These are phyloP conservation scores for Uloborus plumipes DNA, from an alignment of 2,888 invertebrate species.

Conservation along the genomic window DNA sequence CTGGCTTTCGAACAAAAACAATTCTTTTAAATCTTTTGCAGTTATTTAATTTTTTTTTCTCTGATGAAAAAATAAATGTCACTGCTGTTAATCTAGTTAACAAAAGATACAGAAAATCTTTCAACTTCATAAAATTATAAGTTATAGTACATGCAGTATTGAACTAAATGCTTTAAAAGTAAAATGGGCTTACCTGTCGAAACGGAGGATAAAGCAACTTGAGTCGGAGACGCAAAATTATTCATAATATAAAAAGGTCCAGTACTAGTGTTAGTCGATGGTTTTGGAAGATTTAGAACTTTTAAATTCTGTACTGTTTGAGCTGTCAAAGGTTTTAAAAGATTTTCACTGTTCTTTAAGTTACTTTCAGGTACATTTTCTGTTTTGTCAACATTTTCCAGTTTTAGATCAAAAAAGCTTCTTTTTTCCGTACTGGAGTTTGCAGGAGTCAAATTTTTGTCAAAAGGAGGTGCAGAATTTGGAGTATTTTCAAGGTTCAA, in stretches of 20 bases:
- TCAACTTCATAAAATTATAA: no score
- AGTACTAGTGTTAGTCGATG: not conserved
- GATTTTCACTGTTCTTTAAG: not conserved
- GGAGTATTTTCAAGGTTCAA: constrained; percentile 21
- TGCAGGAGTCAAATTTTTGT: not conserved
- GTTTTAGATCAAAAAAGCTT: not conserved
- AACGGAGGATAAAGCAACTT: not conserved
- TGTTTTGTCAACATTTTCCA: not conserved
- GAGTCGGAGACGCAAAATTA: constrained; percentile 1
- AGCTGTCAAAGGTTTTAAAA: not conserved
- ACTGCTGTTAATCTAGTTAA: no score
- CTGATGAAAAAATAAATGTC: no score
- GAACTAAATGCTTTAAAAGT: not conserved
- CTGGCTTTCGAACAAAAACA: no score
- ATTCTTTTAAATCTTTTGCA: no score
- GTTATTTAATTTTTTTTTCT: no score
- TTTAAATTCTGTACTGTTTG: constrained; percentile 1
- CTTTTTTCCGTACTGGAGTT: not conserved
- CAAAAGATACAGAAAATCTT: no score
- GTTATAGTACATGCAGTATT: no score
- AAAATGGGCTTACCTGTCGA: constrained; percentile 12
- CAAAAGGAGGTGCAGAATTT: constrained; percentile 40
- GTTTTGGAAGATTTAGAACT: constrained; percentile 23
- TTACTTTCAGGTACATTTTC: not conserved
- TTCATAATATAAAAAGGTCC: constrained; percentile 31